Conservation (phyloP, 2,888 invertebrate species). For the Polydrusus tereticollis region DNA sequence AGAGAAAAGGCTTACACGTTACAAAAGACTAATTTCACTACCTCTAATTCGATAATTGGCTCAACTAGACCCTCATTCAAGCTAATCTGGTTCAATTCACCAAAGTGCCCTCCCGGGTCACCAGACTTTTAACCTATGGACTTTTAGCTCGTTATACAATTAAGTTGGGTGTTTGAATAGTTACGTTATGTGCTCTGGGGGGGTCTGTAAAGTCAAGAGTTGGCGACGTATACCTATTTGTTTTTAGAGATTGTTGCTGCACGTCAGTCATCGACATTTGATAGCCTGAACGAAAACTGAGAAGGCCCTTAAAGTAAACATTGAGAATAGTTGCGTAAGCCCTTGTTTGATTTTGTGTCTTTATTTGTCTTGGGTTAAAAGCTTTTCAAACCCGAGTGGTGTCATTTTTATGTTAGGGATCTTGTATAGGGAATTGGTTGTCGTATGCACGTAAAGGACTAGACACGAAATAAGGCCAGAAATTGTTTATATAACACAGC, state of each 20-base stretch:
- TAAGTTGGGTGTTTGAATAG: not conserved
- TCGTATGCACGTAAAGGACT: not conserved
- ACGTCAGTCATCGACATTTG: conserved; percentile 20
- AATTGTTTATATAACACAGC: too few relatives aligned
- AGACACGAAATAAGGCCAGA: too few relatives aligned
- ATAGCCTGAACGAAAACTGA: conserved; percentile 32
- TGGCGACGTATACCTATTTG: too few relatives aligned
- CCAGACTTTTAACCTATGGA: conserved; percentile 26
- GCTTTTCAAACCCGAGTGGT: conserved; percentile 22
- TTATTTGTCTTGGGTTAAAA: conserved; percentile 41
- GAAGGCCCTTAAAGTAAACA: conserved; percentile 25
- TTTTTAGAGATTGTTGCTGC: not conserved
- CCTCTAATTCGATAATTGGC: conserved; percentile 19
- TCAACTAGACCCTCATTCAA: conserved; percentile 20
- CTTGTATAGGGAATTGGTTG: not conserved
- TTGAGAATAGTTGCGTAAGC: conserved; percentile 40
- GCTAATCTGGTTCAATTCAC: conserved; percentile 18
- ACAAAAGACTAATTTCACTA: conserved; percentile 3
- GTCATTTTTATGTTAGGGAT: not conserved
- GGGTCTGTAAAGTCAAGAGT: too few relatives aligned
- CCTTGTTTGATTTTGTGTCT: conserved; percentile 31
- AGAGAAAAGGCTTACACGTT: not conserved
- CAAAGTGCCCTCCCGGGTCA: conserved; percentile 20
- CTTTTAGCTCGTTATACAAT: conserved; percentile 17
- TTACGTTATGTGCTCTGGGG: not conserved